Percentiles rank a stretch among this genome's conserved stretches.
phyloP scores from a whole-genome alignment of 1,140 invertebrate species.

The Drosophila ohnishii region DNA sequence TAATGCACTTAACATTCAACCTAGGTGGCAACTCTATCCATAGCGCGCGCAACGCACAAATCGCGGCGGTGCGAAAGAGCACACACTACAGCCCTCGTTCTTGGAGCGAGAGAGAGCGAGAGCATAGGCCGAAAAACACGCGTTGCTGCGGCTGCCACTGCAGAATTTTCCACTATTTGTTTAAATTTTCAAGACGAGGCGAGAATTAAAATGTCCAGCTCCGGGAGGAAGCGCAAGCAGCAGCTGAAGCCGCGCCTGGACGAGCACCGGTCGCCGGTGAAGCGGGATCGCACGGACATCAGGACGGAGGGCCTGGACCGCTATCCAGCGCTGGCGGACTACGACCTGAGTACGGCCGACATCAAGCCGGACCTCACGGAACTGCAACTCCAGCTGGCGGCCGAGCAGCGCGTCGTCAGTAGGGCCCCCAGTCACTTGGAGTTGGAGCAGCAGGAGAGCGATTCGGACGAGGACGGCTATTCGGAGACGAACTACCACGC shows the following conservation, averaged over 20 bases:
- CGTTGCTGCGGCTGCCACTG: conserved; percentile 41
- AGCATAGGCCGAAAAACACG: conserved; percentile 57
- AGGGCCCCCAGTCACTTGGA: conserved; percentile 7
- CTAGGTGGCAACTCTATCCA: conserved; percentile 43
- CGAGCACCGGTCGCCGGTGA: conserved; percentile 59
- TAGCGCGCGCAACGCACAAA: conserved; percentile 53
- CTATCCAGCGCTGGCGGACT: conserved; percentile 62
- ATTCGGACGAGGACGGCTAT: conserved; percentile 71
- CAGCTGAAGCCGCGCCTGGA: conserved; percentile 64
- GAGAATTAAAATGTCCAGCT: conserved; percentile 49
- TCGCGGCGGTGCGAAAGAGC: conserved; percentile 58
- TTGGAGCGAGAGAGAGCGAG: conserved; percentile 56
- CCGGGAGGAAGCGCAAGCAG: conserved; percentile 68
- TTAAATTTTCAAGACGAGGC: conserved; percentile 4
- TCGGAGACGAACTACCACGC: conserved; percentile 56
- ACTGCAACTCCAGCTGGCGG: conserved; percentile 55
- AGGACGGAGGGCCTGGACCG: conserved; percentile 36
- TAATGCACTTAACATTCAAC: not conserved
- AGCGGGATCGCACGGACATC: conserved; percentile 52
- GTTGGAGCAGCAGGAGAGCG: conserved; percentile 61
- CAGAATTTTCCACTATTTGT: conserved; percentile 30
- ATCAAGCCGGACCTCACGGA: conserved; percentile 68
- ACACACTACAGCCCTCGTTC: conserved; percentile 48
- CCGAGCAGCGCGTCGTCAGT: conserved; percentile 15
- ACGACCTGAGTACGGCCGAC: conserved; percentile 52